Base-by-base conservation (phyloP, 2,888 invertebrate genomes). In the Doris montereyensis region DNA sequence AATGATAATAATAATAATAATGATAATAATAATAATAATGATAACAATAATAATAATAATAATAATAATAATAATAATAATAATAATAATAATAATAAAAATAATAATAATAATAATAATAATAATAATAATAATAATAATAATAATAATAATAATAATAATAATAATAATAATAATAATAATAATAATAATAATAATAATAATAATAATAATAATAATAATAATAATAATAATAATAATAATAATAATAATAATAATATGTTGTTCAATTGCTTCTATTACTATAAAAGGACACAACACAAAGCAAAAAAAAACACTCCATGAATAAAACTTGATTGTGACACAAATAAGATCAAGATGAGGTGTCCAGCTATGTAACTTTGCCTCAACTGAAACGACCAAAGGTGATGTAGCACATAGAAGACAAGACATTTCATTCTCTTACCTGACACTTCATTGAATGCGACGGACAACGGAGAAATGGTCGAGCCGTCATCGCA, bases 401-500 rank as follows among this genome's bases (percentile, higher is more conserved):
- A n/a, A n/a, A n/a, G n/a, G n/a, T n/a, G n/a, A n/a, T n/a, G n/a
- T n/a, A n/a, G n/a, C n/a, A n/a, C n/a, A n/a, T n/a, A n/a, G n/a
- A n/a, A n/a, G n/a, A n/a, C n/a, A n/a, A n/a, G n/a, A n/a, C n/a
- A n/a, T n/a, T n/a, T n/a, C n/a, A n/a, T n/a, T 41, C n/a, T 83
- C 86, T 82, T 77, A 90, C 90, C 89, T 83, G 85, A 80, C 60
- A 87, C 85, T 52, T 88, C 85, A 17, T 84, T 82, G 83, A 90
- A 90, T n/a, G 83, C 81, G 76, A 91, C 86, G n/a, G 82, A 84
- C 78, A 91, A 84, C 2, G 90, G 90, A 24, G 84, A 83, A 10
- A 90, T 81, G 4, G 77, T 85, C 70, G 86, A 88, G 2, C 89
- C 90, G 84, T 91, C 90, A 35, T 90, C 90, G 87, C 87, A 87